These are phyloP conservation scores for Pristionchus fissidentatus DNA, from an alignment of 2,888 invertebrate species.

Conservation along the genomic window DNA sequence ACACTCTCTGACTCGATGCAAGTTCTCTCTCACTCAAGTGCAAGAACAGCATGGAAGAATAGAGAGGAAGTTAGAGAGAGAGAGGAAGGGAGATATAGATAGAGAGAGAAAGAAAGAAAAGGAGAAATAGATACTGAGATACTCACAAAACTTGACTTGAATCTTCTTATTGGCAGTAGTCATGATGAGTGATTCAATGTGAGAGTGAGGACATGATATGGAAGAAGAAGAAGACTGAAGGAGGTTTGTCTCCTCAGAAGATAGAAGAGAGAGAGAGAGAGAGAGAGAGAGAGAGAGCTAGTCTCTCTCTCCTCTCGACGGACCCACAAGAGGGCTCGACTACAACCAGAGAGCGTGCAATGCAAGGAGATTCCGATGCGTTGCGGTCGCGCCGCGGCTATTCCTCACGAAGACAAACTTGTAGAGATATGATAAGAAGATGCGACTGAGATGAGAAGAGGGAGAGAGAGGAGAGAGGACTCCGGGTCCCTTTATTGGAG, in stretches of 20 bases:
- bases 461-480: not conserved
- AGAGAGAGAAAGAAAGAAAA: not conserved
- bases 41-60: not conserved
- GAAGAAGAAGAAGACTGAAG: no score
- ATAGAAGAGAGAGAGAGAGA: not conserved
- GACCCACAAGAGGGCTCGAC: not conserved
- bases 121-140: not conserved
- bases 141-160: constrained; percentile 41
- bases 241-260: no score
- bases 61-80: not conserved
- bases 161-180: constrained; percentile 25
- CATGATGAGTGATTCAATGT: no score
- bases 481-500: no score
- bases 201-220: not conserved
- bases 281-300: not conserved
- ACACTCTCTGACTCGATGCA: no score
- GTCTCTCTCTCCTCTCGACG: not conserved
- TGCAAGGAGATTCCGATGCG: not conserved
- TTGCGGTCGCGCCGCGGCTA: constrained; percentile 15
- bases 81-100: not conserved
- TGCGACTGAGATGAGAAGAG: not conserved
- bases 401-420: not conserved
- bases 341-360: no score
- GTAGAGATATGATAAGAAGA: not conserved
- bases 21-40: no score